Evolutionary conservation across 2,797 vertebrate species (phyloP).

Genomic region (Hypotaenidia okinawae): DNA sequence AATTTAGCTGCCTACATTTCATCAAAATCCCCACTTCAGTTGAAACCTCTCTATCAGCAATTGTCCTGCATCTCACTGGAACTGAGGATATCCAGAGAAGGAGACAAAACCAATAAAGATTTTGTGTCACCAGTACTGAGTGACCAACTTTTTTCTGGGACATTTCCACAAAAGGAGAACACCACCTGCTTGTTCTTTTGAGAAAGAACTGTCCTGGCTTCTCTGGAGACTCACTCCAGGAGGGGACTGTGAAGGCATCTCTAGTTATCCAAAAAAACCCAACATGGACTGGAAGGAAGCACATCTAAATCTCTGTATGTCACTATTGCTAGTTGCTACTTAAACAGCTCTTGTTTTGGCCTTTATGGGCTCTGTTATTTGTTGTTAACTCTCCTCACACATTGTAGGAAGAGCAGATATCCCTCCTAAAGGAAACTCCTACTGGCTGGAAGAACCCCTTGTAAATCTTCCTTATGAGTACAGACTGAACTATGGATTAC

Average conservation of each 20-base stretch:
- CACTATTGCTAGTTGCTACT: background rate
- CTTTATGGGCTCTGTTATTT: background rate
- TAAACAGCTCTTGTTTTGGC: background rate
- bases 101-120: background rate
- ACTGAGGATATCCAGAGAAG: background rate
- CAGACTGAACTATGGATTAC: constrained; percentile 36
- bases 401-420: background rate
- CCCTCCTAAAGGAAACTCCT: background rate
- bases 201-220: background rate
- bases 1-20: background rate
- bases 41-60: background rate
- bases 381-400: background rate
- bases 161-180: background rate
- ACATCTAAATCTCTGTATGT: background rate
- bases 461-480: background rate
- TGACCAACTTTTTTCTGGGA: background rate
- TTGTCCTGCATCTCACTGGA: background rate
- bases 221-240: background rate
- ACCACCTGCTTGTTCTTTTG: background rate
- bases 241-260: background rate
- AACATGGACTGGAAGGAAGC: background rate
- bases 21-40: background rate
- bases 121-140: background rate
- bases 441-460: background rate
- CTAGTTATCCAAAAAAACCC: background rate